Conservation (phyloP, 2,797 vertebrate species). For the Tokudaia muenninki region DNA sequence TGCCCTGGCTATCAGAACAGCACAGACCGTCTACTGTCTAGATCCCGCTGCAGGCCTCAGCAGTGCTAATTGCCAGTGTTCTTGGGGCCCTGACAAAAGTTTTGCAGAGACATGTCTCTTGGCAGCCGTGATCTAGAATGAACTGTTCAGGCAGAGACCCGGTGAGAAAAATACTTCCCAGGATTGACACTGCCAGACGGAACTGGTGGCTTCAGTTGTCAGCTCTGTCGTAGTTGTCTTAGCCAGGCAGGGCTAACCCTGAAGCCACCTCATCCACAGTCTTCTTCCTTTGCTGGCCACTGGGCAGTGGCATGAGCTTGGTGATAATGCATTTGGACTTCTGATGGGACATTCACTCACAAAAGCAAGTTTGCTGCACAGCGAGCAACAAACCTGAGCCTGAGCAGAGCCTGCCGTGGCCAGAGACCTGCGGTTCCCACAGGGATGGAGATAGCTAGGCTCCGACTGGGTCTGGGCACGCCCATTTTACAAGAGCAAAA, state of each 20-base stretch:
- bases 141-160: not conserved
- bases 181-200: not conserved
- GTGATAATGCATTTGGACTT: not conserved
- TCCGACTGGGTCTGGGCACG: rapidly evolving
- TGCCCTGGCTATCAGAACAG: not conserved
- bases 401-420: not conserved
- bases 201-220: not conserved
- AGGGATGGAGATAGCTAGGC: not conserved
- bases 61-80: not conserved
- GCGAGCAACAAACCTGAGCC: not conserved
- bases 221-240: not conserved
- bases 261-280: not conserved
- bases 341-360: not conserved
- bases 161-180: not conserved
- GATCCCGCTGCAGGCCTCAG: not conserved
- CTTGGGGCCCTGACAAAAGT: constrained; percentile 15
- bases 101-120: constrained; percentile 54
- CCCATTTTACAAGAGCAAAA: not conserved
- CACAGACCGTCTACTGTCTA: not conserved
- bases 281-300: not conserved
- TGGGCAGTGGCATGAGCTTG: not conserved
- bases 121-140: not conserved
- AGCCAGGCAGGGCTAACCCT: not conserved
- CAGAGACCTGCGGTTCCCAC: not conserved
- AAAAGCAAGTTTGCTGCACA: not conserved